phyloP scores from a whole-genome alignment of 2,888 invertebrate genomes.

The Sphecodes monilicornis region DNA sequence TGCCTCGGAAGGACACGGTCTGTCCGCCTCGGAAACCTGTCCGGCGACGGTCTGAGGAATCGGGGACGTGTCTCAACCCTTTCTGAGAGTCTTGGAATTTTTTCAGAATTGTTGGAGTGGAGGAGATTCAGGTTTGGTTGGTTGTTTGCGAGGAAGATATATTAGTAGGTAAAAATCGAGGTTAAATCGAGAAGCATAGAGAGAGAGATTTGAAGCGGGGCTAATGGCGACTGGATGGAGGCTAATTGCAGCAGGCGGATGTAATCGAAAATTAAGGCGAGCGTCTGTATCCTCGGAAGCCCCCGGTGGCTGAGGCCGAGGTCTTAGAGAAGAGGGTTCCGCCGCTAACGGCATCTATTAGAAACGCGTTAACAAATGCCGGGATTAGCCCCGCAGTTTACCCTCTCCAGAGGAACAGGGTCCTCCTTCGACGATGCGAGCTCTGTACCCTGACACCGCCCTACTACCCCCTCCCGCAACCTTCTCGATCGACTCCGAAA shows the following conservation, averaged over 20 bases:
- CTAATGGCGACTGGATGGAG: slow-evolving; percentile 47
- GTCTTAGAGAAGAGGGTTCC: slow-evolving; percentile 36
- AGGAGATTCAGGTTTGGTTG: not conserved
- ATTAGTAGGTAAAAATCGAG: not conserved
- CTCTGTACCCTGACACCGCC: slow-evolving; percentile 14
- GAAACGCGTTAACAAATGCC: slow-evolving; percentile 82
- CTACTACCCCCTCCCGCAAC: not conserved
- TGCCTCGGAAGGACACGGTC: slow-evolving; percentile 50
- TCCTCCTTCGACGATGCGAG: slow-evolving; percentile 35
- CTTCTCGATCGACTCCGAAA: slow-evolving; percentile 22
- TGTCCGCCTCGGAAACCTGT: slow-evolving; percentile 10
- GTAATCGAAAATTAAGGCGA: slow-evolving; percentile 73
- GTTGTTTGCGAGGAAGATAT: not conserved
- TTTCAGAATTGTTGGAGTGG: not conserved
- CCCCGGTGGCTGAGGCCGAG: slow-evolving; percentile 52
- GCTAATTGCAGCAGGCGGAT: slow-evolving; percentile 67
- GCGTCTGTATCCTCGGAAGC: slow-evolving; percentile 64
- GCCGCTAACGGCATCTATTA: slow-evolving; percentile 76
- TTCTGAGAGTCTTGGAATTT: too few relatives aligned
- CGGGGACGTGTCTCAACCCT: not conserved
- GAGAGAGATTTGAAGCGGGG: not conserved
- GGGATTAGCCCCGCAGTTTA: slow-evolving; percentile 74
- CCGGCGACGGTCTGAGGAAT: slow-evolving; percentile 18
- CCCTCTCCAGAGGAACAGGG: slow-evolving; percentile 39
- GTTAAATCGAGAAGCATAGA: not conserved